Base-by-base conservation (phyloP, 2,113 vertebrate species). In the Nipponia nippon region DNA sequence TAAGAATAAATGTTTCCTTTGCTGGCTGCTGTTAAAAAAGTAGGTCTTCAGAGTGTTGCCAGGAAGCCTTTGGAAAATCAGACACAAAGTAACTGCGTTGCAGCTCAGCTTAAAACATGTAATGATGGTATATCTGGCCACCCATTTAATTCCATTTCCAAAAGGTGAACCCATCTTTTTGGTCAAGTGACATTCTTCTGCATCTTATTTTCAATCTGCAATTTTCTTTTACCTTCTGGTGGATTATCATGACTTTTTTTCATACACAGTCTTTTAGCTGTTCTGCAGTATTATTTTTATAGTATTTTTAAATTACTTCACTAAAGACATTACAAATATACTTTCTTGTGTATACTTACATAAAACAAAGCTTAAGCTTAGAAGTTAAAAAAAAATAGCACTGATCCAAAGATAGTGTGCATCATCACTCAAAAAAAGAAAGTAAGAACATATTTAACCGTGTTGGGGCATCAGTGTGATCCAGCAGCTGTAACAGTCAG, bases 21-120 rank as follows among this genome's bases (percentile, higher is more conserved):
- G 4, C 89, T 88, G 58, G 40, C 87, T 97, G 84, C 70, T 73
- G 26, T 79, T 87, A 56, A 84, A 82, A 95, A 91, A 88, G 49
- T 93, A 93, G 73, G 78, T 95, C 89, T 97, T 95, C 66, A 58
- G 55, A 80, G 29, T 73, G 91, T 87, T 95, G 70, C 81, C 11
- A 27, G 91, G 91, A 96, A 97, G 84, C 85, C 55, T 93, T 89
- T 49, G 38, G 53, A 95, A 95, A 93, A 93, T 72, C 46, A 69
- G 78, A 75, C n/a, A n/a, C 53, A 58, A 91, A 79, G 40, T 87
- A 82, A 84, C 80, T 87, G 66, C 66, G 67, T 38, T 87, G 77
- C 83, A 79, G 61, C 52, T 75, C 25, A 49, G 13, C 22, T 81
- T 80, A 52, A 83, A 53, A 29, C 8, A 12, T n/a, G 3, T 21